Conservation (phyloP, 37 sponge, comb jelly and placozoan genomes). For the Bolinopsis microptera region DNA sequence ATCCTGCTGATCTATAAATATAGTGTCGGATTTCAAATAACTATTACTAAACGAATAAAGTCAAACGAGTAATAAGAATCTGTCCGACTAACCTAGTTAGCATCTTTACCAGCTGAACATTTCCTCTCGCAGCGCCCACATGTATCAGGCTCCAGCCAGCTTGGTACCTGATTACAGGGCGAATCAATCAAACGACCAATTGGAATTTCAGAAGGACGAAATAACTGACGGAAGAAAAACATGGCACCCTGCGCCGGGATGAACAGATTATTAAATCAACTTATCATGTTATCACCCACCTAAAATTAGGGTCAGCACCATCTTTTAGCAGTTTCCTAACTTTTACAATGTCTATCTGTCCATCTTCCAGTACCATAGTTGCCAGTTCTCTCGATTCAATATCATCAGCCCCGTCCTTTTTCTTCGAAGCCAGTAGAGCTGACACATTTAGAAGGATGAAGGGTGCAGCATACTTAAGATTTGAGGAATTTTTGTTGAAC, state of each 20-base stretch:
- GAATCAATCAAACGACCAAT: too few species aligned
- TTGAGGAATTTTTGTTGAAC: neutral
- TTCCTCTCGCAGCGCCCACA: neutral
- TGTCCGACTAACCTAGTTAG: neutral
- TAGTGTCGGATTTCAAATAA: too few species aligned
- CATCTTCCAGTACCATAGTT: neutral
- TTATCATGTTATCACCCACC: too few species aligned
- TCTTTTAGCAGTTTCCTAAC: constrained; percentile 10
- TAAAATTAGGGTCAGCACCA: neutral
- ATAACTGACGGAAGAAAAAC: too few species aligned
- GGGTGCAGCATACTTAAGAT: neutral
- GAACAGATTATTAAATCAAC: too few species aligned
- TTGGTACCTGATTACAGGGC: constrained; percentile 5
- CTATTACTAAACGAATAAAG: too few species aligned
- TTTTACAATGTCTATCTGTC: neutral
- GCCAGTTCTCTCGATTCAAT: neutral
- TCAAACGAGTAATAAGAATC: too few species aligned
- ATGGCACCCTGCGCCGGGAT: too few species aligned
- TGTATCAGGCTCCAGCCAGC: neutral
- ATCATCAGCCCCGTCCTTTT: neutral
- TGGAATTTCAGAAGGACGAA: too few species aligned
- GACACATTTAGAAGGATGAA: neutral
- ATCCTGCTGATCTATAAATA: too few species aligned
- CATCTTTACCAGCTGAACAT: neutral
- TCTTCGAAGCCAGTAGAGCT: neutral